phyloP scores from a whole-genome alignment of 1,140 invertebrate genomes.

The Polypedilum vanderplanki region DNA sequence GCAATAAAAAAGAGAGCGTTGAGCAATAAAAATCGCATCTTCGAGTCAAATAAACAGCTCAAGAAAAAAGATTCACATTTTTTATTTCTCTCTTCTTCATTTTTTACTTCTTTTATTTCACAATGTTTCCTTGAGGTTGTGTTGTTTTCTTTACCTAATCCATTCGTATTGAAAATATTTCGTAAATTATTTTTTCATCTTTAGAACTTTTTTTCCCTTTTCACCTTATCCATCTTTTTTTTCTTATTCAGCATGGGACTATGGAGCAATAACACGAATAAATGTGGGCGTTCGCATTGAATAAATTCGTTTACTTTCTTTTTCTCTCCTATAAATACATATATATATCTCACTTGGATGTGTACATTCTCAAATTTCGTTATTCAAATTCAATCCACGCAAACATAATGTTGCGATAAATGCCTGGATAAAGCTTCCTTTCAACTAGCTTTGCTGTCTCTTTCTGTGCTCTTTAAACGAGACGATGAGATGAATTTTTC shows the following conservation, averaged over 20 bases:
- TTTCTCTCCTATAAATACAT: too few relatives aligned
- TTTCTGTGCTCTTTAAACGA: not conserved
- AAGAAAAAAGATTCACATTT: not conserved
- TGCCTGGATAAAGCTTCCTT: not conserved
- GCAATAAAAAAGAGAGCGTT: constrained; percentile 18
- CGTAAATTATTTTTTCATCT: too few relatives aligned
- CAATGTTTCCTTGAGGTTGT: too few relatives aligned
- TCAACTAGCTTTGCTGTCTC: not conserved
- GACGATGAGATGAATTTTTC: too few relatives aligned
- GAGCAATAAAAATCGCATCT: constrained; percentile 18
- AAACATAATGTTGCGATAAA: constrained; percentile 7
- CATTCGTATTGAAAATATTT: too few relatives aligned
- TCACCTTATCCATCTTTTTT: too few relatives aligned
- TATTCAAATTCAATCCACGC: constrained; percentile 12
- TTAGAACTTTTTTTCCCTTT: too few relatives aligned
- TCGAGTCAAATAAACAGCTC: constrained; percentile 12
- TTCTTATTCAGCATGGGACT: too few relatives aligned
- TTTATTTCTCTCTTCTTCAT: not conserved
- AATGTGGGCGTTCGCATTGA: constrained; percentile 2
- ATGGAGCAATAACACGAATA: not conserved
- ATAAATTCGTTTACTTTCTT: not conserved
- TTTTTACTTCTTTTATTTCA: not conserved
- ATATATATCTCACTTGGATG: not conserved
- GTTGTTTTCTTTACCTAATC: too few relatives aligned
- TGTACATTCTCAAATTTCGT: not conserved